Base-by-base conservation (phyloP, 2,888 invertebrate species). In the Synergus gifuensis region DNA sequence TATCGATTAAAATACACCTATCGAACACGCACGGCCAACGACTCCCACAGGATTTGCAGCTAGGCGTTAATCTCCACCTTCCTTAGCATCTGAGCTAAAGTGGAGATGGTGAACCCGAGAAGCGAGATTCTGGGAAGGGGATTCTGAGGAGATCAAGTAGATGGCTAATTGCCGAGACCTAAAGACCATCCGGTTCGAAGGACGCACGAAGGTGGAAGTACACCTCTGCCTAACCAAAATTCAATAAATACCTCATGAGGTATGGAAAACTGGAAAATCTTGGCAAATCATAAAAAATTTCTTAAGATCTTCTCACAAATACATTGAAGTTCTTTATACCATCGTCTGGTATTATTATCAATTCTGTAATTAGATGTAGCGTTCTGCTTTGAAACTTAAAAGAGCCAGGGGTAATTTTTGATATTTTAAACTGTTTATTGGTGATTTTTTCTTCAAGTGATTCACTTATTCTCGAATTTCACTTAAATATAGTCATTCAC, bases 101-200 rank as follows among this genome's bases (percentile, higher is more conserved):
- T 16, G 40, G 28, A 44, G 54, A 28, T n/a, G 54, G 16, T 54
- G 49, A 76, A 49, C 60, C n/a, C 66, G 36, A 18, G 42, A 11
- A n/a, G 54, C 36, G 4, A 64, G n/a, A 9, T n/a, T 14, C n/a
- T n/a, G 28, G 49, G 42, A 67, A 76, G 63, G 63, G 64, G 77
- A 40, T 22, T 73, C 11, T 0, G 42, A 14, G 40, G 78, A 78
- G 81, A 85, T 83, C 85, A 83, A 85, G 79, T 77, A 76, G 76
- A 77, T 66, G 78, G 76, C 80, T 86, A 86, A 86, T 86, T 86
- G 83, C 81, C 44, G 78, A 54, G 64, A 79, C 58, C 58, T 58
- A 9, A 58, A 18, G 58, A 18, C 58, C 11, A 58, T 18, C 58
- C 58, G 58, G 18, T 18, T 58, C 9, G 54, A 58, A 58, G 54